Evolutionary conservation across 2,113 vertebrate genomes (phyloP).

Genomic region (Notothenia rossii): DNA sequence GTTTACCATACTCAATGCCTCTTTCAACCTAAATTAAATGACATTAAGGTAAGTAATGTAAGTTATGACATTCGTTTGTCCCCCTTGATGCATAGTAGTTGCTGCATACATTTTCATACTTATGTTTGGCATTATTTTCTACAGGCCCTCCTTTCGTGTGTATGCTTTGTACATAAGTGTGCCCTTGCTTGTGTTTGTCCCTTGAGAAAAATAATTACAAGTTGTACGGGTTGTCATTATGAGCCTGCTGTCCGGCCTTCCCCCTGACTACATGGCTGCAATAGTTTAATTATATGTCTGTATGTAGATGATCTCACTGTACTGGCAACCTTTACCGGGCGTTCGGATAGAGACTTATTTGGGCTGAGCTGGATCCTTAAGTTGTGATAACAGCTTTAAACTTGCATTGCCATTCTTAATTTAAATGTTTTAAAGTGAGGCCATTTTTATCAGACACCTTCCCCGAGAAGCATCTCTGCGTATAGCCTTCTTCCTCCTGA

Average conservation of each 20-base stretch:
- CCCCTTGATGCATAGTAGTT: constrained; percentile 50
- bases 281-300: constrained; percentile 85
- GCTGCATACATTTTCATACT: constrained; percentile 21
- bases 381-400: constrained; percentile 1
- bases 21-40: constrained; percentile 49
- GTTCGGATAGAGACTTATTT: constrained; percentile 50
- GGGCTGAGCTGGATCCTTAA: constrained; percentile 2
- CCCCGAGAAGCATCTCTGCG: not conserved
- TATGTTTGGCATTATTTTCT: constrained; percentile 34
- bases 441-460: constrained; percentile 2
- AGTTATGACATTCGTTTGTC: constrained; percentile 60
- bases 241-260: constrained; percentile 70
- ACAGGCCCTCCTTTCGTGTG: constrained; percentile 12
- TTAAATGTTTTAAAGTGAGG: constrained; percentile 3
- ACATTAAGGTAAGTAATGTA: constrained; percentile 18
- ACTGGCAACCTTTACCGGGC: constrained; percentile 71
- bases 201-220: constrained; percentile 78
- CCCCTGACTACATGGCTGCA: constrained; percentile 72
- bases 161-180: constrained; percentile 8
- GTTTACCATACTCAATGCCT: constrained; percentile 37
- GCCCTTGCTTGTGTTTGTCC: constrained; percentile 50
- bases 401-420: constrained; percentile 22
- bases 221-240: constrained; percentile 81
- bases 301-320: constrained; percentile 80
- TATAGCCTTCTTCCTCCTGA: not conserved